A percentile compares a stretch with the other conserved stretches of the same genome.
These are phyloP conservation scores for Drosophila azteca DNA, from an alignment of 1,140 invertebrate species.

Conservation along the genomic window DNA sequence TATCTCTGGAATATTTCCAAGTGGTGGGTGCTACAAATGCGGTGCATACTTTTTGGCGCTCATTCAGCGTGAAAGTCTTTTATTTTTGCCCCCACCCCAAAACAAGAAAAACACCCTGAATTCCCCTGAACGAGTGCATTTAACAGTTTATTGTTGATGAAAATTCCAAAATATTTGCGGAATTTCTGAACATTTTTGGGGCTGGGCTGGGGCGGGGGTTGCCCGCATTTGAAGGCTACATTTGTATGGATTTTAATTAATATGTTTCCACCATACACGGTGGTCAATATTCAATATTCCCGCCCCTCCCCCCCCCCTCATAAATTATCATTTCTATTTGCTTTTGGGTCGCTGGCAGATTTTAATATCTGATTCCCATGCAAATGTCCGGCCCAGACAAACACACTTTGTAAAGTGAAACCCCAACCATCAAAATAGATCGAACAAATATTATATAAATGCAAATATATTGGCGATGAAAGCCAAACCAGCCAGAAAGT, in stretches of 20 bases:
- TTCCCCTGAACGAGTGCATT: slow-evolving; percentile 28
- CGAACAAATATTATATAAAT: slow-evolving; percentile 42
- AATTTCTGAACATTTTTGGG: slow-evolving; percentile 10
- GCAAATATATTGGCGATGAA: slow-evolving; percentile 36
- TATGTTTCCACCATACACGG: slow-evolving; percentile 16
- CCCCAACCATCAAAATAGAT: slow-evolving; percentile 13
- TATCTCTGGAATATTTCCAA: slow-evolving; percentile 8
- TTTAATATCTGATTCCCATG: slow-evolving; percentile 4
- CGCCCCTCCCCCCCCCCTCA: background rate
- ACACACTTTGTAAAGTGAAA: slow-evolving; percentile 34
- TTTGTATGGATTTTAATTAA: slow-evolving; percentile 38
- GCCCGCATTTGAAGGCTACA: background rate
- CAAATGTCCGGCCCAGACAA: slow-evolving; percentile 14
- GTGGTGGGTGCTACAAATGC: slow-evolving; percentile 31
- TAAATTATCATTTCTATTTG: slow-evolving; percentile 36
- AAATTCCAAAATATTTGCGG: slow-evolving; percentile 7
- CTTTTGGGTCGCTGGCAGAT: slow-evolving; percentile 9
- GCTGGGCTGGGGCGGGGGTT: no score
- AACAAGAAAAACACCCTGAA: background rate
- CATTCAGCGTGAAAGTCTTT: slow-evolving; percentile 10
- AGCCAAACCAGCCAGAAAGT: slow-evolving; percentile 36
- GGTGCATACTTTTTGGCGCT: slow-evolving; percentile 26
- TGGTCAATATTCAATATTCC: slow-evolving; percentile 23
- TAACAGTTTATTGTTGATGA: slow-evolving; percentile 27
- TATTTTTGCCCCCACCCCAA: background rate